These are phyloP conservation scores for Tenebrio molitor DNA, from an alignment of 1,140 invertebrate genomes.

Conservation along the genomic window DNA sequence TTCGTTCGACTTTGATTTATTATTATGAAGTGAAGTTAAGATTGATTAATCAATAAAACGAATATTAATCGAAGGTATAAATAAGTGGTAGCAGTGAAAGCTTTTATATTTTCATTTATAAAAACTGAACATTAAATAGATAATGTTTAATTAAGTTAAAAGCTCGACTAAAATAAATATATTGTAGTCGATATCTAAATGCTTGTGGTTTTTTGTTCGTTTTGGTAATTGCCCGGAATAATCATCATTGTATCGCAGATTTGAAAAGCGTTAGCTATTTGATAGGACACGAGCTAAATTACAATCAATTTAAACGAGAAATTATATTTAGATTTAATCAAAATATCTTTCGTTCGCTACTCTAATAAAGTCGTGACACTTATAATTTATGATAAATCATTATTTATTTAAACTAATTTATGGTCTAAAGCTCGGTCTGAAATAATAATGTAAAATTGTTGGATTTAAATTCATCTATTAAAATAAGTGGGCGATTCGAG, in stretches of 20 bases:
- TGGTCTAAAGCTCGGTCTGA: neutral
- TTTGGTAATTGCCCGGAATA: neutral
- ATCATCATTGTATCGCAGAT: neutral
- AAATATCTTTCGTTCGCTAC: neutral
- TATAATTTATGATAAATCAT: neutral
- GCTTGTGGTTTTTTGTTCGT: neutral
- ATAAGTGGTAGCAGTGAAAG: neutral
- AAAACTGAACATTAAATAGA: neutral
- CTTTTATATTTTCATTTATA: neutral
- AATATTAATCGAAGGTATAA: neutral
- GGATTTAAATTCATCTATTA: too few relatives aligned
- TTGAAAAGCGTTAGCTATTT: neutral
- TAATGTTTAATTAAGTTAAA: neutral
- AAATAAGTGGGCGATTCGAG: too few relatives aligned
- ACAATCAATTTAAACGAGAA: neutral
- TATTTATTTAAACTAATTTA: constrained; percentile 5
- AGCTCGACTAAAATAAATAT: neutral
- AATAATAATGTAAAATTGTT: neutral
- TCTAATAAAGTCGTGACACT: neutral
- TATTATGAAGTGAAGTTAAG: neutral
- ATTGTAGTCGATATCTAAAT: neutral
- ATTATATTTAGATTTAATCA: neutral
- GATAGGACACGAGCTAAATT: neutral
- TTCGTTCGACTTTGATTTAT: neutral
- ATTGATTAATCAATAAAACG: neutral